Evolutionary conservation across 1,140 invertebrate species (phyloP).

Genomic region (Micrasema longulum): DNA sequence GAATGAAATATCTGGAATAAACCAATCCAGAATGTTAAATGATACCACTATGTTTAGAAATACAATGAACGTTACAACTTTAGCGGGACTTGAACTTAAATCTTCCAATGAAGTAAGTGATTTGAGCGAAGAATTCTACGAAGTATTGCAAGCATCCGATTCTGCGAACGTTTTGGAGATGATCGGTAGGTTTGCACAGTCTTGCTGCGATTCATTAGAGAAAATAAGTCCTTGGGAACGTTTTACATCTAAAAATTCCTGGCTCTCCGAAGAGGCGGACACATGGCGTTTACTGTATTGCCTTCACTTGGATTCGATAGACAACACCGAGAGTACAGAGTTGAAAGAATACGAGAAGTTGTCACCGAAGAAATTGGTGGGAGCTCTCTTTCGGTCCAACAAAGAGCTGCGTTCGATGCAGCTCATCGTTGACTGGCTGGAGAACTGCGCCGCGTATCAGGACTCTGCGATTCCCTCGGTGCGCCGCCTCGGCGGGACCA

Average conservation of each 20-base stretch:
- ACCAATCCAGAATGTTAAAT: conserved; percentile 61
- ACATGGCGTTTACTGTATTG: conserved; percentile 87
- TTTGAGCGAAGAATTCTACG: conserved; percentile 62
- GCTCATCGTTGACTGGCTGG: conserved; percentile 93
- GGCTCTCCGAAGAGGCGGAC: conserved; percentile 84
- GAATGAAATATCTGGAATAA: conserved; percentile 19
- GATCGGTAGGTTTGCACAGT: conserved; percentile 63
- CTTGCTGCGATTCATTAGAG: conserved; percentile 64
- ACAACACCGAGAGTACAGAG: conserved; percentile 66
- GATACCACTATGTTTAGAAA: conserved; percentile 64
- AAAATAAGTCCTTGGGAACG: conserved; percentile 65
- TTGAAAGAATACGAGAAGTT: conserved; percentile 64
- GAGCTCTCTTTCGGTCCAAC: conserved; percentile 68
- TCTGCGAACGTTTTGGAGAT: conserved; percentile 61
- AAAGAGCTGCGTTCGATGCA: conserved; percentile 81
- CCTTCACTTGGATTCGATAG: conserved; percentile 81
- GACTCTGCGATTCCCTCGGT: conserved; percentile 75
- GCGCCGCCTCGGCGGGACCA: conserved; percentile 75
- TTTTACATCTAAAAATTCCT: conserved; percentile 70
- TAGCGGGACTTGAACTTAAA: conserved; percentile 58
- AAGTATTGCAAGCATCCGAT: conserved; percentile 64
- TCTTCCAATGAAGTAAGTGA: conserved; percentile 46
- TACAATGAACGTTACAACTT: conserved; percentile 62
- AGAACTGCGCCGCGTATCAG: conserved; percentile 82
- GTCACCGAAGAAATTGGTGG: conserved; percentile 62